These are phyloP conservation scores for Cirrhinus mrigala DNA, from an alignment of 2,797 vertebrate species.

Conservation along the genomic window DNA sequence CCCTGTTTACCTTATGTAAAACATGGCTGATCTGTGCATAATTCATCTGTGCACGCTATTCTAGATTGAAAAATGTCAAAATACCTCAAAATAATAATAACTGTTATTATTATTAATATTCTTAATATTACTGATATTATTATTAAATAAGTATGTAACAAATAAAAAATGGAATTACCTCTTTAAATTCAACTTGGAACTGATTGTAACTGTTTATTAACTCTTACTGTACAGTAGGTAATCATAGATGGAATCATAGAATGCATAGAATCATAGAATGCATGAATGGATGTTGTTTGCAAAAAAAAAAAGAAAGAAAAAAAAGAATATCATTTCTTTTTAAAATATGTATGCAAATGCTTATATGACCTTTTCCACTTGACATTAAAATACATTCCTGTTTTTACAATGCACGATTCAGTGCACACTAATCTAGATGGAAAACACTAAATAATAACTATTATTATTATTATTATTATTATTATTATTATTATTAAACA, in stretches of 20 bases:
- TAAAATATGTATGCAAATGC: not conserved
- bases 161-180: not conserved
- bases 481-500: no score
- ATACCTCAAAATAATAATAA: not conserved
- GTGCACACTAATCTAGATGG: not conserved
- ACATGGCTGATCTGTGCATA: not conserved
- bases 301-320: not conserved
- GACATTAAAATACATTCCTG: constrained; percentile 7
- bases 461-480: no score
- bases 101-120: not conserved
- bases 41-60: not conserved
- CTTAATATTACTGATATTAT: no score
- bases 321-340: not conserved
- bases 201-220: not conserved
- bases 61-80: not conserved
- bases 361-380: not conserved
- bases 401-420: not conserved
- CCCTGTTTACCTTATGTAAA: not conserved
- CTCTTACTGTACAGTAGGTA: not conserved
- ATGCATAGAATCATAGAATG: no score
- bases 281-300: not conserved
- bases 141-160: not conserved
- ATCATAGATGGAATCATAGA: no score
- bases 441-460: not conserved
- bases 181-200: not conserved